Base-by-base conservation (phyloP, 2,797 vertebrate species). In the Pagetopsis macropterus region DNA sequence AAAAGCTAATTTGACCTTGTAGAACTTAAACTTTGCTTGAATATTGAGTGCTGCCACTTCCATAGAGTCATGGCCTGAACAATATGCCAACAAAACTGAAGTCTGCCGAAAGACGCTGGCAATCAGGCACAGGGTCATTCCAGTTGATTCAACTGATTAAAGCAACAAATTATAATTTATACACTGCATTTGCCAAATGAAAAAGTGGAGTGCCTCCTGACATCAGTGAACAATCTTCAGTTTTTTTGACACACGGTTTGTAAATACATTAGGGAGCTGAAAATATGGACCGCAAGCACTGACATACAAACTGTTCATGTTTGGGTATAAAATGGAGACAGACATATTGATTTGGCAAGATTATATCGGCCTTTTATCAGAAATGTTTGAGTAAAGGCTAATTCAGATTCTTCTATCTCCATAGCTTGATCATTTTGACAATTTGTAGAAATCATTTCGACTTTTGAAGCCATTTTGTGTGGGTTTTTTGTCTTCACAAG, bases 161-260 rank as follows among this genome's bases (percentile, higher is more conserved):
- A 66, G 80, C 80, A 81, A 89, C 84, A 89, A 90, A 89, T 90
- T 84, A 49, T 79, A 87, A 89, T 89, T 82, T 63, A 85, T 81
- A 81, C 66, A 79, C 78, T 21, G 33, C 71, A 82, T 91, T 88
- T 85, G 78, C 71, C 86, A 84, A 86, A 88, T 84, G 81, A 72
- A 76, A 81, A 78, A 82, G 65, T 75, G 76, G 67, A 71, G 54
- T 63, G 72, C 80, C 86, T 81, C 65, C 74, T 88, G 76, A 89
- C 89, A 78, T 84, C 31, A 33, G 67, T 68, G 65, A 85, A 70
- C 79, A 79, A 52, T 72, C 45, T 46, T 75, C 37, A 44, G 52
- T 68, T 33, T 54, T 68, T 75, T 46, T 65, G 59, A 76, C 74
- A 79, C 64, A 57, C 51, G 45, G 48, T 69, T 55, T 59, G 41